Evolutionary conservation across 1,140 invertebrate genomes (phyloP), one percentile per base, ranked within the genome.

Genomic region (Lordiphosa stackelbergi): DNA sequence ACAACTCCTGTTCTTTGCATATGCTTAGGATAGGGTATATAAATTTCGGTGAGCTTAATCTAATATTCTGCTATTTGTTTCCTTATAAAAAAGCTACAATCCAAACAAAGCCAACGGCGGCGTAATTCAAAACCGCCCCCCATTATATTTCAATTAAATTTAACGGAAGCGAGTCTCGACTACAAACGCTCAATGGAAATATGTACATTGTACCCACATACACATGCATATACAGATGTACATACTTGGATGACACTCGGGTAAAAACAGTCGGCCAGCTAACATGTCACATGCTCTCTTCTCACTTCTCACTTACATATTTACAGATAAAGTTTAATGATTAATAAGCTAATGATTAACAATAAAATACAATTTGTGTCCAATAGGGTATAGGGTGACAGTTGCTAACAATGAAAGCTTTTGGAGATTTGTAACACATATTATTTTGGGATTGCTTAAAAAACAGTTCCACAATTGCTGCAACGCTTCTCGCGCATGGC

Each of bases 391-490:
- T 53, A 41, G 22, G 4, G 22, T 24, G 35, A 49, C 35, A 52
- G 34, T 11, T 40, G 31, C 19, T 13, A 6, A 57, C 28, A 49
- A 38, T 3, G 12, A 24, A 7, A 11, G 42, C 11, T 31, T 13
- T 16, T 8, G 8, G 38, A 3, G 13, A 16, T 13, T 37, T 49
- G 5, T 16, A 13, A 22, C 19, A 9, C 11, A 28, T 28, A 54
- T 28, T 16, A 16, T 53, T 53, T 42, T 6, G 40, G 40, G 2
- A 37, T 47, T 8, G 16, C 16, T 55, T 75, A 83, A 81, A 94
- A 95, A 47, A 92, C 90, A 2, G 93, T 93, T 11, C 93, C 93
- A 88, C 94, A 96, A 87, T 95, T 94, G 16, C 91, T 91, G 78
- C 95, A 96, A 34, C 93, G 89, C 78, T 92, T 90, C 65, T 94